Evolutionary conservation across 2,113 vertebrate genomes (phyloP).

Genomic region (Furnarius figulus): DNA sequence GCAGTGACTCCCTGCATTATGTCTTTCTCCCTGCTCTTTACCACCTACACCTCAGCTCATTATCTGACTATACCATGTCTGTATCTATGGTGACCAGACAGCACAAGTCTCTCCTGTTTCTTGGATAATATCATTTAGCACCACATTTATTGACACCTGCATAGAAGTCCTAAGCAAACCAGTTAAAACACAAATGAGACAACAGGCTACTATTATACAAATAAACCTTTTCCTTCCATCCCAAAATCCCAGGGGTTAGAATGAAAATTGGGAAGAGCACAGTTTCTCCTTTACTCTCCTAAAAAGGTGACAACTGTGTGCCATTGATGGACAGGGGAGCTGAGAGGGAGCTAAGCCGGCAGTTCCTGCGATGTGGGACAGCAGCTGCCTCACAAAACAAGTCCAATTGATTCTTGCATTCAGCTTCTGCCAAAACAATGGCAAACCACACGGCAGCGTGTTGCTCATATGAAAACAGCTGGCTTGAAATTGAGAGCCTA

Average conservation of each 20-base stretch:
- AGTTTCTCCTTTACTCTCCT: neutral
- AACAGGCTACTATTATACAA: neutral
- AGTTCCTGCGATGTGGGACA: neutral
- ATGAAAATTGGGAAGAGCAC: neutral
- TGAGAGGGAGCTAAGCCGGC: neutral
- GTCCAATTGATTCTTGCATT: neutral
- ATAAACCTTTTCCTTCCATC: neutral
- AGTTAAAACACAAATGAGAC: neutral
- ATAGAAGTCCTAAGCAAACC: neutral
- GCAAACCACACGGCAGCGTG: neutral
- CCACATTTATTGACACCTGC: neutral
- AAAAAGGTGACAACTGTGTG: neutral
- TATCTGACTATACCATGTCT: neutral
- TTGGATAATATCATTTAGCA: neutral
- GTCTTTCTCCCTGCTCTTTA: neutral
- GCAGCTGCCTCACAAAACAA: neutral
- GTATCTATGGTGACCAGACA: neutral
- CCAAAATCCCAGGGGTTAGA: neutral
- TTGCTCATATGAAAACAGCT: neutral
- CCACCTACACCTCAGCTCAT: neutral
- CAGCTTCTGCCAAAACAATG: neutral
- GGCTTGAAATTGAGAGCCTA: neutral
- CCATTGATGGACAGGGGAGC: neutral
- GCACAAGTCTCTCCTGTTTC: neutral
- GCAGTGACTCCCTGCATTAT: neutral